Evolutionary conservation across 2,888 invertebrate genomes (phyloP).

Genomic region (Drymonia ruficornis): DNA sequence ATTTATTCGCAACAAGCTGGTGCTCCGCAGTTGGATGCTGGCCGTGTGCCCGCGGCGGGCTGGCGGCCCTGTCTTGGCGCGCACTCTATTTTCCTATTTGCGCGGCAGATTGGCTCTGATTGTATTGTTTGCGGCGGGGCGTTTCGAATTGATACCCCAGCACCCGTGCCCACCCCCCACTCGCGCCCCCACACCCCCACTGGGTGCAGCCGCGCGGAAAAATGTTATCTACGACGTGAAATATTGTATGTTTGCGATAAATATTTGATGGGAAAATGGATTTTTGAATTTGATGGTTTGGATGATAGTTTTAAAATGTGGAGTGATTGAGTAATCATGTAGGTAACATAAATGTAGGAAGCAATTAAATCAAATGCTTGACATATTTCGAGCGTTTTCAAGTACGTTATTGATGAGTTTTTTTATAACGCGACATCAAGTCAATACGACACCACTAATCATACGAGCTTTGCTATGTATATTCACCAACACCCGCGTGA

Average conservation of each 20-base stretch:
- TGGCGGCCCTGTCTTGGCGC: constrained; percentile 73
- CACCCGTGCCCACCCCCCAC: constrained; percentile 31
- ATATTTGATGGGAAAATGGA: constrained; percentile 71
- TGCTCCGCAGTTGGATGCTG: constrained; percentile 2
- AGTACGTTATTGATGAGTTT: too few species aligned
- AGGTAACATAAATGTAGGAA: background rate
- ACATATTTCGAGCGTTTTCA: too few species aligned
- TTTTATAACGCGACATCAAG: too few species aligned
- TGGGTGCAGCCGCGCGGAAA: constrained; percentile 69
- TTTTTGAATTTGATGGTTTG: constrained; percentile 61
- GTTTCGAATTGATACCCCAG: constrained; percentile 64
- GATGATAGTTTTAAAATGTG: constrained; percentile 38
- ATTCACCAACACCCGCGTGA: too few species aligned
- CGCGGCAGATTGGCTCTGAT: constrained; percentile 84
- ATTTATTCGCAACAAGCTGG: constrained; percentile 1
- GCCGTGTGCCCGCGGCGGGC: constrained; percentile 36
- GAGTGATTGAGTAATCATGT: constrained; percentile 1
- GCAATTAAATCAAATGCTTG: too few species aligned
- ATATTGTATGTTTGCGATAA: constrained; percentile 73
- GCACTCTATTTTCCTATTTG: constrained; percentile 85
- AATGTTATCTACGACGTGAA: constrained; percentile 68
- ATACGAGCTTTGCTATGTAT: too few species aligned
- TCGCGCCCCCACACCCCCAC: constrained; percentile 33
- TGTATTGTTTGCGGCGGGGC: constrained; percentile 81
- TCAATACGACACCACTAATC: too few species aligned